Evolutionary conservation across 2,113 vertebrate species (phyloP).

Genomic region (Thinocorus orbignyianus): DNA sequence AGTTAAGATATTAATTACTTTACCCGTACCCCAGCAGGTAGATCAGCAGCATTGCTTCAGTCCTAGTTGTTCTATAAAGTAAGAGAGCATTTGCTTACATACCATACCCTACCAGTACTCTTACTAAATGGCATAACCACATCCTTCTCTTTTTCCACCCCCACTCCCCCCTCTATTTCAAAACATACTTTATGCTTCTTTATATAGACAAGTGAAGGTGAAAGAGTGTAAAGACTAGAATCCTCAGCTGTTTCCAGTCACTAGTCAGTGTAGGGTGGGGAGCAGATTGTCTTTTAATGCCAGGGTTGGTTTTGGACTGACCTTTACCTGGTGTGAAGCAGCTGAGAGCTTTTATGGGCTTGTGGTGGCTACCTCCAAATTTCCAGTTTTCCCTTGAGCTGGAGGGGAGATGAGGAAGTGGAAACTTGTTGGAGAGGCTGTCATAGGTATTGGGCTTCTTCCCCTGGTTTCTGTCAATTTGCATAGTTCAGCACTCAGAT

Average conservation of each 20-base stretch:
- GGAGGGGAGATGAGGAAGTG: neutral
- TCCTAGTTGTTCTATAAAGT: neutral
- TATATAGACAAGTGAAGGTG: neutral
- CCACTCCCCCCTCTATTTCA: neutral
- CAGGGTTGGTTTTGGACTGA: neutral
- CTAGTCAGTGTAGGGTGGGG: neutral
- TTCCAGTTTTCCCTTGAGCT: neutral
- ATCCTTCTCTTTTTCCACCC: neutral
- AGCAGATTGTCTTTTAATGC: neutral
- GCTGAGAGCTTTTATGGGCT: neutral
- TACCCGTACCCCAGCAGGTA: constrained; percentile 13
- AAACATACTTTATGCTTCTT: neutral
- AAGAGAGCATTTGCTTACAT: neutral
- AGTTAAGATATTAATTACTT: neutral
- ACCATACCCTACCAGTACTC: neutral
- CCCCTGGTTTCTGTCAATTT: neutral
- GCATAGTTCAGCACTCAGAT: neutral
- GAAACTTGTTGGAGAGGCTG: neutral
- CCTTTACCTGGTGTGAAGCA: neutral
- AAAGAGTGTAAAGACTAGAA: neutral
- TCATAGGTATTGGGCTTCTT: neutral
- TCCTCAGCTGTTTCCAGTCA: neutral
- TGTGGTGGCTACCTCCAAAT: neutral
- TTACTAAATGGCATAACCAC: constrained; percentile 14
- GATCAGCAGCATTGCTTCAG: neutral